Conservation (phyloP, 2,888 invertebrate genomes). For the Lottia scabra region DNA sequence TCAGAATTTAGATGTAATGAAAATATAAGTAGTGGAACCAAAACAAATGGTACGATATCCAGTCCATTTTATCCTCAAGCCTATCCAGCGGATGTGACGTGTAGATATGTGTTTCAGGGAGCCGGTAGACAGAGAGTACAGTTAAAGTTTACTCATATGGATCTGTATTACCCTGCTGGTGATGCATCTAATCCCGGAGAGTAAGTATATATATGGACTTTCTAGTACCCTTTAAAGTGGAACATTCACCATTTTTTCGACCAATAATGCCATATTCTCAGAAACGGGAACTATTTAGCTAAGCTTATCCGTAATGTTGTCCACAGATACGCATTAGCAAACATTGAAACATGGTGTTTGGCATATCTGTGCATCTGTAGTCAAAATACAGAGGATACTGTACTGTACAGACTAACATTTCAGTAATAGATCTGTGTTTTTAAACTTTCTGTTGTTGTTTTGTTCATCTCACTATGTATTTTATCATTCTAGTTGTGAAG, state of each 20-base stretch:
- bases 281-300: too few relatives aligned
- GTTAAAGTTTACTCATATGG: slow-evolving; percentile 75
- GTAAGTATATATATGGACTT: too few relatives aligned
- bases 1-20: slow-evolving; percentile 54
- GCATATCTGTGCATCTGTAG: too few relatives aligned
- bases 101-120: slow-evolving; percentile 85
- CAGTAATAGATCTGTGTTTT: too few relatives aligned
- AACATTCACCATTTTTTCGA: too few relatives aligned
- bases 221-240: too few relatives aligned
- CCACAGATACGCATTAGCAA: too few relatives aligned
- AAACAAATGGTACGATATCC: slow-evolving; percentile 77
- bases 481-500: slow-evolving; percentile 49
- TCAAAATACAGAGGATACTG: too few relatives aligned
- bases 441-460: neutral
- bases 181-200: slow-evolving; percentile 50
- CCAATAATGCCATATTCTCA: too few relatives aligned
- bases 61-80: slow-evolving; percentile 86
- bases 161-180: slow-evolving; percentile 54
- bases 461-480: neutral
- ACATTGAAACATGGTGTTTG: too few relatives aligned
- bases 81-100: slow-evolving; percentile 80
- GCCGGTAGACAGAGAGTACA: slow-evolving; percentile 84
- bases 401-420: too few relatives aligned
- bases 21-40: slow-evolving; percentile 41
- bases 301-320: too few relatives aligned